phyloP scores from a whole-genome alignment of 2,113 vertebrate species.

The Psophia crepitans region DNA sequence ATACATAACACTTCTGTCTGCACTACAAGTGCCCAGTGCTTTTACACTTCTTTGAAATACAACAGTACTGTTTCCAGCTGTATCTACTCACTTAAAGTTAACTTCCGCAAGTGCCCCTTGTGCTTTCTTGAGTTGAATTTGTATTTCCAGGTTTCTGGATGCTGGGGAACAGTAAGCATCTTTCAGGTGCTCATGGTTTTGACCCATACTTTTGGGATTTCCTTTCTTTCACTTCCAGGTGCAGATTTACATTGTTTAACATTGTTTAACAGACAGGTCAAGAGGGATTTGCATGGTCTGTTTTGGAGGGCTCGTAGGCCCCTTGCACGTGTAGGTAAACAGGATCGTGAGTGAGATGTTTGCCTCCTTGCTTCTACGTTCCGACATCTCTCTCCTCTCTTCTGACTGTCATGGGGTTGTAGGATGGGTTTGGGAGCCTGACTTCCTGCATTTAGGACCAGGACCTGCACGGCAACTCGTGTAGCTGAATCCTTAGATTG shows the following conservation, averaged over 20 bases:
- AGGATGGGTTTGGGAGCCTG: neutral
- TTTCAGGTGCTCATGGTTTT: neutral
- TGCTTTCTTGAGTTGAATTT: neutral
- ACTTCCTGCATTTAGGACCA: neutral
- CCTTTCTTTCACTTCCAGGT: neutral
- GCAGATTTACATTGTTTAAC: neutral
- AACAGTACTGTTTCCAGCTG: neutral
- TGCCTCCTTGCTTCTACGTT: neutral
- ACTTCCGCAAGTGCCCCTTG: neutral
- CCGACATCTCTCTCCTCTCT: neutral
- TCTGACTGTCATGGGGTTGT: rapidly evolving
- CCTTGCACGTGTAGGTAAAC: neutral
- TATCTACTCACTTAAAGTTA: neutral
- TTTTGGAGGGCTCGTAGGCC: neutral
- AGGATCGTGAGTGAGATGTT: neutral
- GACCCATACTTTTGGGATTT: neutral
- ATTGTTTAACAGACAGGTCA: neutral
- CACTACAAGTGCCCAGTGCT: neutral
- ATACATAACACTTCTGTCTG: neutral
- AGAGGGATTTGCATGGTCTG: neutral
- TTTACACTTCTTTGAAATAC: neutral
- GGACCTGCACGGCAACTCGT: neutral
- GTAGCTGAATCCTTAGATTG: neutral
- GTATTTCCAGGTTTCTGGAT: neutral
- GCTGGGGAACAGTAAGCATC: neutral